Conservation (phyloP, 92 coral and sea anemone species). For the Palythoa grandis region DNA sequence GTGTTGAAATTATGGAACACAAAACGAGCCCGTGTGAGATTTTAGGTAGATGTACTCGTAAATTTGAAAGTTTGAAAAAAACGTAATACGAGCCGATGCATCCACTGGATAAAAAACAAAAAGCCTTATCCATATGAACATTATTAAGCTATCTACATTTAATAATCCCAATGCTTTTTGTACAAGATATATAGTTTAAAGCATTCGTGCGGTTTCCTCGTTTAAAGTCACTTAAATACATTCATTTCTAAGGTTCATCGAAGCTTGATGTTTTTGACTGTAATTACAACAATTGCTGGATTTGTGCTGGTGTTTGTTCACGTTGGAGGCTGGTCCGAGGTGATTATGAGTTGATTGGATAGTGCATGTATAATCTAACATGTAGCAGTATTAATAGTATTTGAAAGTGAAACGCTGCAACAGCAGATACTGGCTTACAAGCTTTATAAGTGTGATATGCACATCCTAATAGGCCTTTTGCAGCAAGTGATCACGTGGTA, state of each 20-base stretch:
- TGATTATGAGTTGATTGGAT: neutral
- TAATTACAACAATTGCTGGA: slow-evolving; percentile 1
- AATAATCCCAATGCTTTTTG: neutral
- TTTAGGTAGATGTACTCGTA: too few relatives aligned
- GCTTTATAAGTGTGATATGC: too few relatives aligned
- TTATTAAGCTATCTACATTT: too few relatives aligned
- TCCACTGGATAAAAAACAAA: too few relatives aligned
- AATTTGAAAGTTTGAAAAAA: too few relatives aligned
- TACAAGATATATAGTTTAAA: neutral
- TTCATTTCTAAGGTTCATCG: slow-evolving; percentile 17
- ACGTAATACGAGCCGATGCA: too few relatives aligned
- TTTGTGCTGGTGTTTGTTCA: slow-evolving; percentile 15
- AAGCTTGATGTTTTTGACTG: slow-evolving; percentile 27
- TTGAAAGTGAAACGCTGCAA: too few relatives aligned
- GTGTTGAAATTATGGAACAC: neutral
- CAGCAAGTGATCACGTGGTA: too few relatives aligned
- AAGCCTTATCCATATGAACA: too few relatives aligned
- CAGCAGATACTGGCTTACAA: too few relatives aligned
- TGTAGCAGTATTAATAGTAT: too few relatives aligned
- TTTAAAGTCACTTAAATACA: neutral
- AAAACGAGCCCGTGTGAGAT: neutral
- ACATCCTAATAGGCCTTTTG: too few relatives aligned
- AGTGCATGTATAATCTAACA: neutral
- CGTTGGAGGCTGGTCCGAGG: slow-evolving; percentile 27
- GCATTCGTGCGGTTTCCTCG: neutral